These are phyloP conservation scores for Coryphaenoides rupestris DNA, from an alignment of 2,113 vertebrate species.

Conservation along the genomic window DNA sequence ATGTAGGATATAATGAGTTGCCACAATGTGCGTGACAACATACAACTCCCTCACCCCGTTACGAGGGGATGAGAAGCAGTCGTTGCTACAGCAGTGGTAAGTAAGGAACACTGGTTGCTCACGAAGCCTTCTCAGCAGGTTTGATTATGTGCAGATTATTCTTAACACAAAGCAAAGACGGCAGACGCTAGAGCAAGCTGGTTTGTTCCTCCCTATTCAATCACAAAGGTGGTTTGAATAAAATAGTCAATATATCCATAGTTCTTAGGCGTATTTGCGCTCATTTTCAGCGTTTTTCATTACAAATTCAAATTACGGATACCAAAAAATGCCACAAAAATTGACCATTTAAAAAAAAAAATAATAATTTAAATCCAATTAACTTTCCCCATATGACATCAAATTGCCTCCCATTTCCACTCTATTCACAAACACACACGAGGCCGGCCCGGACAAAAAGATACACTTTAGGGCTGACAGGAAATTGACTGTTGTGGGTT, in stretches of 20 bases:
- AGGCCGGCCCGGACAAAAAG: constrained; percentile 53
- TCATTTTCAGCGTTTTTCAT: constrained; percentile 61
- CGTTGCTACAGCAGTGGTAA: not conserved
- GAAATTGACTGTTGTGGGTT: constrained; percentile 61
- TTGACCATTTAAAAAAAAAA: constrained; percentile 67
- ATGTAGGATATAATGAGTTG: not conserved
- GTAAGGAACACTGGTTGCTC: not conserved
- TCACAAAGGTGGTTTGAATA: constrained; percentile 36
- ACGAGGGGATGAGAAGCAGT: no score
- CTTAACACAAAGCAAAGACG: constrained; percentile 2
- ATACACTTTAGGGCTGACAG: constrained; percentile 57
- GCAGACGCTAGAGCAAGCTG: constrained; percentile 28
- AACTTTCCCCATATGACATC: constrained; percentile 60
- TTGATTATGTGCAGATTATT: not conserved
- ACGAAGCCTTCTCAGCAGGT: not conserved
- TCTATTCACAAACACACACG: constrained; percentile 68
- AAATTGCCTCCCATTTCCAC: constrained; percentile 72
- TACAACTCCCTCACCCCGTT: no score
- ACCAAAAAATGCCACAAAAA: constrained; percentile 58
- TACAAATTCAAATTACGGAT: constrained; percentile 64
- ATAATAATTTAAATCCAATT: constrained; percentile 75
- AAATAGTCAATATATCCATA: constrained; percentile 16
- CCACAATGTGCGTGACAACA: not conserved
- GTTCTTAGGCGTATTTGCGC: constrained; percentile 12
- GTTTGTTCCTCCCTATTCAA: constrained; percentile 5